These are phyloP conservation scores for Chondrilla cf. caribensis DNA, from an alignment of 37 sponge, comb jelly and placozoan species.

Conservation along the genomic window DNA sequence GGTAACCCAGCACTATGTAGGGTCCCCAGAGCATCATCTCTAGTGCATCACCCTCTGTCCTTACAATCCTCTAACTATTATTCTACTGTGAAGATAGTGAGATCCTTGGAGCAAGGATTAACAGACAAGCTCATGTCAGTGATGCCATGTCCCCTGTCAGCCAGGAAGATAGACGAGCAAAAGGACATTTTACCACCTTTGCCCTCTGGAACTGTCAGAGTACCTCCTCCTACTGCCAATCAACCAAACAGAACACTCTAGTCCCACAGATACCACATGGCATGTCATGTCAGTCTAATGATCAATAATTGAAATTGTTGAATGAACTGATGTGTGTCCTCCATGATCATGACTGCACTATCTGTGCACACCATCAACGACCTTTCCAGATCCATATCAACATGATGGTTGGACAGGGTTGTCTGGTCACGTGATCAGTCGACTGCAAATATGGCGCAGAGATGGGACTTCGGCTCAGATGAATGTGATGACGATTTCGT, in stretches of 20 bases:
- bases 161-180: too few species aligned
- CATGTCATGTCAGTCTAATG: neutral
- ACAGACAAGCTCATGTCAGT: too few species aligned
- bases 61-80: neutral
- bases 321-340: too few species aligned
- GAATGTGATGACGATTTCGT: neutral
- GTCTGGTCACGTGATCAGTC: neutral
- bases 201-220: neutral
- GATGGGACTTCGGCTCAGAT: constrained; percentile 14
- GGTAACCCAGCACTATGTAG: neutral
- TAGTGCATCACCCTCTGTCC: neutral
- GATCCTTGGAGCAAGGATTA: too few species aligned
- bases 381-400: too few species aligned
- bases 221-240: neutral
- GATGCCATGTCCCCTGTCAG: too few species aligned
- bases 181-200: too few species aligned
- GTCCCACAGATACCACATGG: neutral
- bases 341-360: too few species aligned
- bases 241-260: neutral
- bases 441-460: neutral
- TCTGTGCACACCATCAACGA: too few species aligned
- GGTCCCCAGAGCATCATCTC: neutral
- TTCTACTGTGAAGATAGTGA: neutral
- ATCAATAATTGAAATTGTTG: too few species aligned
- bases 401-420: too few species aligned